Percentiles rank a stretch among this genome's conserved stretches.
phyloP scores from a whole-genome alignment of 2,113 vertebrate species.

The Geococcyx californianus region DNA sequence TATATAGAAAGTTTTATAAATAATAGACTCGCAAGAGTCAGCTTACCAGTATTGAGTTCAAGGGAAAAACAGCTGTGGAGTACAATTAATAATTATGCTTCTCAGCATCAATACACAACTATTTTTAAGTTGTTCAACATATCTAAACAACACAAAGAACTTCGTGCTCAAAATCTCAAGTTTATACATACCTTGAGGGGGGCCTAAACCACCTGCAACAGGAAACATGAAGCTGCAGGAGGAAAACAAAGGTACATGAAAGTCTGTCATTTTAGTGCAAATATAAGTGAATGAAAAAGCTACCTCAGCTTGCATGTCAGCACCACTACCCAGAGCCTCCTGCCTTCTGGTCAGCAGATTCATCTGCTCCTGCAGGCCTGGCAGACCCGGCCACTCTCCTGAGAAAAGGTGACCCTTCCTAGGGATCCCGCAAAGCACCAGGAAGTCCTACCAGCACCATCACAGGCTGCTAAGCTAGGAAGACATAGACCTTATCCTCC shows the following conservation, averaged over 20 bases:
- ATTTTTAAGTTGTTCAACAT: not conserved
- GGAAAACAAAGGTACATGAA: not conserved
- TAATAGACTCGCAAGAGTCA: not conserved
- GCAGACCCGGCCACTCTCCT: rapidly evolving
- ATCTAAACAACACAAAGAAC: not conserved
- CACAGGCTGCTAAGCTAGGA: not conserved
- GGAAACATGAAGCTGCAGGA: slow-evolving; percentile 92
- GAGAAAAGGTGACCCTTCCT: not conserved
- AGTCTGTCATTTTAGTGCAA: not conserved
- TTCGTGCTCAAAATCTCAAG: not conserved
- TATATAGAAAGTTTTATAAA: not conserved
- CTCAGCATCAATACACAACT: not conserved
- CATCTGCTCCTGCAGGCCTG: not conserved
- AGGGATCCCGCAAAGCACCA: not conserved
- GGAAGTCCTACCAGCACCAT: not conserved
- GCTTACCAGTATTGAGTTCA: not conserved
- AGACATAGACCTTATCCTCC: not conserved
- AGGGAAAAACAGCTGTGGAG: not conserved
- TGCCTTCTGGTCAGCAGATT: not conserved
- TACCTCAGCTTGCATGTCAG: rapidly evolving
- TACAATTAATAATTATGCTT: not conserved
- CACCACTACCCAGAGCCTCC: not conserved
- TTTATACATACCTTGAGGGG: slow-evolving; percentile 87
- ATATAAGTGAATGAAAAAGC: not conserved
- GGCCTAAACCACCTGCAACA: slow-evolving; percentile 88